Evolutionary conservation across 2,888 invertebrate species (phyloP), one percentile per base, ranked within the genome.

Genomic region (Troglohyphantes excavatus): DNA sequence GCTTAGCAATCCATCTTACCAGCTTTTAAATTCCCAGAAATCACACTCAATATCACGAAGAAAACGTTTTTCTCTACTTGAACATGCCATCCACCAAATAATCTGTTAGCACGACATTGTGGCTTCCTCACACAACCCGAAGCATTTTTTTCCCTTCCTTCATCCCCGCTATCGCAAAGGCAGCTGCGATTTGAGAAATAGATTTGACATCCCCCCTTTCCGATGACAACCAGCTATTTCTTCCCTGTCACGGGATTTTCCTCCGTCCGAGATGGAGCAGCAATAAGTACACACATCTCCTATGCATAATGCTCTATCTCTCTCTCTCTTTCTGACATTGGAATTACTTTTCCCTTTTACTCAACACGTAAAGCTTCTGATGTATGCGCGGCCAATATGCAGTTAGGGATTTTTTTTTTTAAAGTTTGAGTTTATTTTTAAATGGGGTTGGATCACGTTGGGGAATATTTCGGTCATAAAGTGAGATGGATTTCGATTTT

Each of bases 201-300:
- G 79, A 79, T 79, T 79, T 46, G 79, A 67, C 76, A 78, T 79
- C 39, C 39, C 27, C 53, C 65, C 79, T 67, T 19, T 67, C 29
- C 67, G 23, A 79, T 79, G 79, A 79, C 79, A 79, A 65, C 43
- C 26, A 27, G 27, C 79, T 79, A 67, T 79, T 79, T 67, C 79
- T 79, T 67, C 27, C 43, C 67, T 79, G 79, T 79, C 79, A 67
- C 19, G 53, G 67, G 46, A 53, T 63, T 78, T 78, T 21, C n/a
- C 75, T n/a, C n/a, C 29, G 59, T 75, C 26, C 17, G 33, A 63
- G 33, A 63, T 63, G 23, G 33, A 39, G 17, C 61, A 23, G 76
- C 61, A 78, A 68, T 68, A 33, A 68, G 68, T 33, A 33, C 33
- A 21, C 53, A 53, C 26, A 43, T 46, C 46, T 13, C 21, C 9